Percentiles rank a stretch among this genome's conserved stretches.
phyloP scores from a whole-genome alignment of 2,113 vertebrate genomes.

The Lates calcarifer region DNA sequence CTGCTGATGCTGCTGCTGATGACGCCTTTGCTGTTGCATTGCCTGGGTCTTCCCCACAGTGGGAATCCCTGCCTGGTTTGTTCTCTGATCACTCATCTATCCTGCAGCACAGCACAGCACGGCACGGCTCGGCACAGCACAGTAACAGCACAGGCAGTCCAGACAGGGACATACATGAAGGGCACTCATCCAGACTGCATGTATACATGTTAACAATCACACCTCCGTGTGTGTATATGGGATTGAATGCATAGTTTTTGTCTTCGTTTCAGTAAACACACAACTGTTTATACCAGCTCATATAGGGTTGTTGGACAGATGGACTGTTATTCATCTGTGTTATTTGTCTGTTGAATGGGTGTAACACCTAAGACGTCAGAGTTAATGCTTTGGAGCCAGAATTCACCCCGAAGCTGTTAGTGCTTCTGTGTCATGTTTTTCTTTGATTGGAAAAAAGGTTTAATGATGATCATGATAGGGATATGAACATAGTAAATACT shows the following conservation, averaged over 20 bases:
- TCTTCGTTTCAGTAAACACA: not conserved
- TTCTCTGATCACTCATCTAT: conserved; percentile 53
- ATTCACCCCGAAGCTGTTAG: conserved; percentile 31
- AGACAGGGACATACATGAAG: conserved; percentile 1
- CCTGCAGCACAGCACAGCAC: conserved; percentile 30
- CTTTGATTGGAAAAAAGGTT: conserved; percentile 1
- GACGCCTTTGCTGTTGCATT: conserved; percentile 76
- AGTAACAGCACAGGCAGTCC: not conserved
- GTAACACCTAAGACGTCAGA: not conserved
- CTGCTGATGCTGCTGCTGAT: conserved; percentile 69
- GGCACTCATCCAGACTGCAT: not conserved
- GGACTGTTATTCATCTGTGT: conserved; percentile 18
- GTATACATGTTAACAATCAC: not conserved
- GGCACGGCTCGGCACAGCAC: not conserved
- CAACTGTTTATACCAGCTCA: conserved; percentile 5
- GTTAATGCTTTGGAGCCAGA: not conserved
- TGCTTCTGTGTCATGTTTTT: not conserved
- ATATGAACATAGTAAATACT: not conserved
- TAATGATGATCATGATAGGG: not conserved
- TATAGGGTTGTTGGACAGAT: not conserved
- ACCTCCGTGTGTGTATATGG: no score
- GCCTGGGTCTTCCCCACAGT: conserved; percentile 75
- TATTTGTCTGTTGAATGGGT: not conserved
- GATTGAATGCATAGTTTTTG: not conserved
- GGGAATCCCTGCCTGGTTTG: conserved; percentile 80